Evolutionary conservation across 1,140 invertebrate genomes (phyloP).

Genomic region (Venturia canescens): DNA sequence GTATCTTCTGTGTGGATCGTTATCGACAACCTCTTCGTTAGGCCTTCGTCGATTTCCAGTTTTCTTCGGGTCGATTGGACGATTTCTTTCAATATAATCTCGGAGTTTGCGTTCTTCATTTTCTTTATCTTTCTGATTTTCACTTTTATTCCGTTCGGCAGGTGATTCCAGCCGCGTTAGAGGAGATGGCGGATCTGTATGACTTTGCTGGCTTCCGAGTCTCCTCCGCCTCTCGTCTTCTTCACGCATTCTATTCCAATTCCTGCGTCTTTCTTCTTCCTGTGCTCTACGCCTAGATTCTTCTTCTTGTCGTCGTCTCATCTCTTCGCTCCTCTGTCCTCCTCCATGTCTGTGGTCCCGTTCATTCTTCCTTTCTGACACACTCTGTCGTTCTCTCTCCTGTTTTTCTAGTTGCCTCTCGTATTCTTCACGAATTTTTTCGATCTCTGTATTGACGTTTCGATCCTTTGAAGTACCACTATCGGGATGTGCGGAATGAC

Average conservation of each 20-base stretch:
- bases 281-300: conserved; percentile 7
- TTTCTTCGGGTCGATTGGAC: conserved; percentile 52
- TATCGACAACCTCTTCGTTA: not conserved
- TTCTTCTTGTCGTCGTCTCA: conserved; percentile 33
- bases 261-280: conserved; percentile 7
- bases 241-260: conserved; percentile 25
- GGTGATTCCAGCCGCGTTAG: not conserved
- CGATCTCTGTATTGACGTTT: conserved; percentile 28
- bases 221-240: conserved; percentile 25
- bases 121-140: conserved; percentile 12
- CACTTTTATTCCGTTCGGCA: not conserved
- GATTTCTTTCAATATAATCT: conserved; percentile 68
- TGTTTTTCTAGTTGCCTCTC: conserved; percentile 40
- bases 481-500: not conserved
- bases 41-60: not conserved
- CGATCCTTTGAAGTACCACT: conserved; percentile 29
- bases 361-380: conserved; percentile 43
- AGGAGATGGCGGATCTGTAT: not conserved
- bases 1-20: conserved; percentile 4
- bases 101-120: conserved; percentile 58
- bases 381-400: conserved; percentile 46
- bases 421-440: conserved; percentile 48
- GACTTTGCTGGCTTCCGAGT: conserved; percentile 25
- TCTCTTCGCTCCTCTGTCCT: conserved; percentile 41
- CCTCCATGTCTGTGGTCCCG: conserved; percentile 3